Percentiles rank a stretch among this genome's conserved stretches.
These are phyloP conservation scores for Volucella zonaria DNA, from an alignment of 2,888 invertebrate species.

Conservation along the genomic window DNA sequence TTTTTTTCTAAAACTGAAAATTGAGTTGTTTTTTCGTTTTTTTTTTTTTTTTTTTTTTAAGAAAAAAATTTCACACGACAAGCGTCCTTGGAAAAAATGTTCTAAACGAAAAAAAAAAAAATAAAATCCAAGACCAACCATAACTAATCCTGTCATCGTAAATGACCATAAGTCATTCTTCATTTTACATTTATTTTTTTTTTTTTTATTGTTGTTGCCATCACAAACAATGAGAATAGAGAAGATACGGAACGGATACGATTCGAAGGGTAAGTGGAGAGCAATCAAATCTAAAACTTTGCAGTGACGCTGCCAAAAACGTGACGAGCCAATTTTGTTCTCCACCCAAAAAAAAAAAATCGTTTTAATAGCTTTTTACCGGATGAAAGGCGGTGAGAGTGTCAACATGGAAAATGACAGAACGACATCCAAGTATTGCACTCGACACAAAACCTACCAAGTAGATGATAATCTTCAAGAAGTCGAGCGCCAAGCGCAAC, in stretches of 20 bases:
- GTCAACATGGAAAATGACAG: constrained; percentile 46
- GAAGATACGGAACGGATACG: neutral
- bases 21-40: too few relatives aligned
- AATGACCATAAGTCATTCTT: constrained; percentile 52
- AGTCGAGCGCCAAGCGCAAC: neutral
- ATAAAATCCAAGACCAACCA: neutral
- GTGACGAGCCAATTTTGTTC: constrained; percentile 31
- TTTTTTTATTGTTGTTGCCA: constrained; percentile 27
- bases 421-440: constrained; percentile 24
- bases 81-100: constrained; percentile 23
- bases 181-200: neutral
- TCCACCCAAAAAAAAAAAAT: neutral
- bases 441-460: constrained; percentile 53
- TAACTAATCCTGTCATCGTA: constrained; percentile 24
- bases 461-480: constrained; percentile 31
- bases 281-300: constrained; percentile 5
- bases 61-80: neutral
- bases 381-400: constrained; percentile 46
- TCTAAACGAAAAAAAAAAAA: constrained; percentile 8
- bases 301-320: constrained; percentile 57
- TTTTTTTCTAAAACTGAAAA: constrained; percentile 5
- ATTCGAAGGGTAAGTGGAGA: constrained; percentile 3
- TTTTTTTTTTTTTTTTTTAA: neutral
- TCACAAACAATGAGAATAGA: constrained; percentile 6
- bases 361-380: constrained; percentile 22